Evolutionary conservation across 2,888 invertebrate species (phyloP).

Genomic region (Ditula angustiorana): DNA sequence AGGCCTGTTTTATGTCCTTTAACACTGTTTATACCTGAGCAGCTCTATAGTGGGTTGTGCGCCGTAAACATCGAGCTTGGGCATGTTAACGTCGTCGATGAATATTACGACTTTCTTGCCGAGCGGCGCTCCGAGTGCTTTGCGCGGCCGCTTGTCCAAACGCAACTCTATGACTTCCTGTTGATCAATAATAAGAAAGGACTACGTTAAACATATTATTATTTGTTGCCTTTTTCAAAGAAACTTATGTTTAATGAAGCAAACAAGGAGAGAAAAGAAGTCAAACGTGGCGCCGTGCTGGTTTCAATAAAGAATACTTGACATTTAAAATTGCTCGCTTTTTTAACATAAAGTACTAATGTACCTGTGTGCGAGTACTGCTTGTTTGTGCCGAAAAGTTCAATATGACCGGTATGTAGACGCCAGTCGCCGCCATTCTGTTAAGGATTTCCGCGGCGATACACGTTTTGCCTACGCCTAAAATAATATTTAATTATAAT

Average conservation of each 20-base stretch:
- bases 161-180: slow-evolving; percentile 94
- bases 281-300: too few relatives aligned
- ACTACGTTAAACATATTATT: neutral
- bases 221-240: too few relatives aligned
- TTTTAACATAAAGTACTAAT: neutral
- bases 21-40: slow-evolving; percentile 89
- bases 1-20: too few relatives aligned
- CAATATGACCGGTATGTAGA: slow-evolving; percentile 90
- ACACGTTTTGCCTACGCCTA: slow-evolving; percentile 96
- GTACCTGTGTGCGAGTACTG: slow-evolving; percentile 90
- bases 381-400: slow-evolving; percentile 97
- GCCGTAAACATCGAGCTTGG: slow-evolving; percentile 93
- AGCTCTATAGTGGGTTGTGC: slow-evolving; percentile 97
- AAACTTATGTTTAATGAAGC: too few relatives aligned
- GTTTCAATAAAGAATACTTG: too few relatives aligned
- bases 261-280: too few relatives aligned
- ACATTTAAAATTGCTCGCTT: too few relatives aligned
- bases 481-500: neutral
- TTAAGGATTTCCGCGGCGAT: slow-evolving; percentile 91
- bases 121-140: slow-evolving; percentile 92
- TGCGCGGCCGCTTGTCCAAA: slow-evolving; percentile 92
- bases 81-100: slow-evolving; percentile 97
- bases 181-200: neutral
- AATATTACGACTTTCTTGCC: slow-evolving; percentile 94
- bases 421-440: slow-evolving; percentile 84